Base-by-base conservation (phyloP, 2,888 invertebrate species). In the Patella caerulea region DNA sequence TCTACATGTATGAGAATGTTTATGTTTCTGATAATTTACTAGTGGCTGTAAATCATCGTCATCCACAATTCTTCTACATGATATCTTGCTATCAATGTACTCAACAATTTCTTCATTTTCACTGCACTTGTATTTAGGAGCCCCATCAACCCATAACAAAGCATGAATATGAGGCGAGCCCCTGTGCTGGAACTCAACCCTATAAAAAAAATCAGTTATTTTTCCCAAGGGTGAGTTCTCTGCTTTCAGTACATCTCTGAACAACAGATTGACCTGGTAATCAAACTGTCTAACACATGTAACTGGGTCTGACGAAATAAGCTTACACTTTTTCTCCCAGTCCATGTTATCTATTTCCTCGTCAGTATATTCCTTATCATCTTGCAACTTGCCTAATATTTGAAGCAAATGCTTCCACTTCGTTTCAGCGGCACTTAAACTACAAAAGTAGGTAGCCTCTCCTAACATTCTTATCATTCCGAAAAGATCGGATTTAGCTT, bases 111-210 rank as follows among this genome's bases (percentile, higher is more conserved):
- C 82, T 14, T 74, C 69, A 75, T 79, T 78, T 34, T 54, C 17
- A 54, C 78, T 80, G 0, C 53, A 70, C 55, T 81, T 82, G 70
- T 82, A 71, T 29, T 59, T 79, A 34, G 82, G 82, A 0, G 84
- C 82, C 78, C 79, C 72, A 56, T 82, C 76, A 7, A 83, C 79
- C 83, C 85, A 84, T 15, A 77, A 74, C 54, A 85, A 70, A 75
- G 80, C 78, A 65, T 86, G 85, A 3, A 84, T 80, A 74, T 85
- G 83, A 12, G 86, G 85, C 11, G 82, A 83, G 2, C 86, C 86
- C 9, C 85, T 74, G n/a, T 82, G 81, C 71, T 86, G 87, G 87
- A 34, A 87, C 84, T 84, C 85, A 12, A 83, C 82, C 29, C 83
- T 76, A 71, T 81, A 84, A 71, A 81, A 82, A 24, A 72, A 84